Evolutionary conservation across 2,888 invertebrate species (phyloP), one percentile per base, ranked within the genome.

Genomic region (Chalcis sispes): DNA sequence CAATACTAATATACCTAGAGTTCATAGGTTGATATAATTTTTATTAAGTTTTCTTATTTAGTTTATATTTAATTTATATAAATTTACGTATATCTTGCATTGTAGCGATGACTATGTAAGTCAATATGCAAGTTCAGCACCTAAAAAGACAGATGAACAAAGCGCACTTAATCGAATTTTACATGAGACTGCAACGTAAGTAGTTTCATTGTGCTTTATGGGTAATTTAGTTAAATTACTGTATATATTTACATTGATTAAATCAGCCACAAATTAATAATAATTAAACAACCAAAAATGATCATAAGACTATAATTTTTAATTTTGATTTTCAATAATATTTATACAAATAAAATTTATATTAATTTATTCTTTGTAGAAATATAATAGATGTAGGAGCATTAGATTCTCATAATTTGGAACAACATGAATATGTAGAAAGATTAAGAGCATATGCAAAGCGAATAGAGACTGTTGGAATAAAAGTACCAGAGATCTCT

Each of bases 311-410:
- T 46, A 13, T n/a, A n/a, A n/a, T n/a, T n/a, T n/a, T n/a, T n/a
- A n/a, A n/a, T 15, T 27, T 36, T n/a, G 0, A 40, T 42, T 27
- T 25, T 36, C 5, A 8, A n/a, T 0, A 20, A 23, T 69, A 8
- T 25, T 23, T 36, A 36, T 52, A n/a, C 18, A 23, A 59, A 3
- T 10, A 29, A 8, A 54, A 59, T 32, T 36, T 67, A 36, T 58
- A 46, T 62, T 48, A 25, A 40, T 20, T 23, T 73, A 56, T 59
- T 32, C 48, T 36, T 27, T 50, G 54, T 89, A 96, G 96, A 76
- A 96, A 96, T 90, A 96, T 97, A 76, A 97, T 97, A 84, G 97
- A 97, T 90, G 96, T 97, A n/a, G 95, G 96, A 65, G 96, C 97
- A 1, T 91, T 96, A 81, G 97, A 96, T 79, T 94, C 95, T 10